Base-by-base conservation (phyloP, 2,113 vertebrate species). In the Pithys albifrons region DNA sequence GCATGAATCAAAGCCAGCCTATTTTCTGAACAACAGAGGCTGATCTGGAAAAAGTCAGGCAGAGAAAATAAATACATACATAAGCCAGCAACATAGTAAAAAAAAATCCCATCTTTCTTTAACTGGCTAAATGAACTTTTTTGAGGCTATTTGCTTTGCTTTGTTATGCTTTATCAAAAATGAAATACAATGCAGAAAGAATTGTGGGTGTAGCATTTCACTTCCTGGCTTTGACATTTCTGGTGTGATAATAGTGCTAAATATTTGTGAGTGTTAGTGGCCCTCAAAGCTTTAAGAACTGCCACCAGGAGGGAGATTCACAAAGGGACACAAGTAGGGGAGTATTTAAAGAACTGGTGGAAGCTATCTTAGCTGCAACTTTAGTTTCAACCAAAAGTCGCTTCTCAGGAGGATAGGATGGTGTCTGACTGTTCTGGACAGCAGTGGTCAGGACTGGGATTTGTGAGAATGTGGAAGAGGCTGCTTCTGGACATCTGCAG, bases 171-270 rank as follows among this genome's bases (percentile, higher is more conserved):
- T 80, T 92, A 74, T 77, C 80, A 65, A 89, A 84, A 81, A 39
- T 35, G 49, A 69, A 93, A 80, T 90, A 80, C 33, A 90, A 93
- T 67, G 64, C 61, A 85, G 24, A 74, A 67, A 93, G 74, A 80
- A 77, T 19, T 62, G 75, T 77, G 67, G 78, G 90, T 48, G 74
- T 71, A 91, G 67, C 75, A 31, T 84, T 95, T 82, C 77, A 25
- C 78, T 96, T 96, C 89, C 93, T 94, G 85, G 35, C 72, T 96
- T 83, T 91, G 90, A 96, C 72, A 88, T 91, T 97, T 96, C 79
- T 92, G 59, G 45, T 5, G 7, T 28, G 45, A 75, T 77, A 46
- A 85, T 95, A 61, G 65, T 61, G 72, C 67, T 73, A 95, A 94
- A 61, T 79, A 85, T 85, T 83, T 83, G 71, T 73, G 57, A 94